These are phyloP conservation scores for Diuraphis noxia DNA, from an alignment of 1,140 invertebrate genomes.

Conservation along the genomic window DNA sequence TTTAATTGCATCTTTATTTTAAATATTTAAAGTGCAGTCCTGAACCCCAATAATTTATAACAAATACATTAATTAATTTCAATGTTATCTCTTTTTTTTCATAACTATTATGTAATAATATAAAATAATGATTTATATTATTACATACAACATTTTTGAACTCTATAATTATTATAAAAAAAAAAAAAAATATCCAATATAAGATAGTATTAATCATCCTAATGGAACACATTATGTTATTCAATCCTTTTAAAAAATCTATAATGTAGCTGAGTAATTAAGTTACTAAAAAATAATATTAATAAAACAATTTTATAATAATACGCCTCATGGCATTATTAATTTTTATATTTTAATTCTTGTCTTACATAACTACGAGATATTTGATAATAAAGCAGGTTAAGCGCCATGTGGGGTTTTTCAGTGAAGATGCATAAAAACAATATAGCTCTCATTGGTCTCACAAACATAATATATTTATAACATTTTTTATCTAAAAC, in stretches of 20 bases:
- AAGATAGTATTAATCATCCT: not conserved
- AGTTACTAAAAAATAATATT: not conserved
- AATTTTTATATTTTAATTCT: not conserved
- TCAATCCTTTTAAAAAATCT: not conserved
- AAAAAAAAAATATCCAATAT: too few species aligned
- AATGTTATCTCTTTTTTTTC: not conserved
- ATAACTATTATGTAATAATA: not conserved
- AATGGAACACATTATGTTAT: not conserved
- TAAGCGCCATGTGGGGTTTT: too few species aligned
- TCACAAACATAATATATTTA: too few species aligned
- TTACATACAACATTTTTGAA: too few species aligned
- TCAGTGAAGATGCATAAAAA: too few species aligned
- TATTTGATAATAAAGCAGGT: not conserved
- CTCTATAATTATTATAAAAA: too few species aligned
- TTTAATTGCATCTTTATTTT: too few species aligned
- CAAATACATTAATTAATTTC: too few species aligned
- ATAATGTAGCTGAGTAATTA: not conserved
- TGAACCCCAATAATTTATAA: not conserved
- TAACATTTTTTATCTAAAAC: too few species aligned
- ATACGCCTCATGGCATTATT: not conserved
- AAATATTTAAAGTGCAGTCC: too few species aligned
- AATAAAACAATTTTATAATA: not conserved
- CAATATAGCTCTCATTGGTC: too few species aligned
- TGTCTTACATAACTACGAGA: not conserved
- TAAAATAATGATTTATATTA: too few species aligned